phyloP scores from a whole-genome alignment of 2,113 vertebrate genomes.

The Nicator chloris region DNA sequence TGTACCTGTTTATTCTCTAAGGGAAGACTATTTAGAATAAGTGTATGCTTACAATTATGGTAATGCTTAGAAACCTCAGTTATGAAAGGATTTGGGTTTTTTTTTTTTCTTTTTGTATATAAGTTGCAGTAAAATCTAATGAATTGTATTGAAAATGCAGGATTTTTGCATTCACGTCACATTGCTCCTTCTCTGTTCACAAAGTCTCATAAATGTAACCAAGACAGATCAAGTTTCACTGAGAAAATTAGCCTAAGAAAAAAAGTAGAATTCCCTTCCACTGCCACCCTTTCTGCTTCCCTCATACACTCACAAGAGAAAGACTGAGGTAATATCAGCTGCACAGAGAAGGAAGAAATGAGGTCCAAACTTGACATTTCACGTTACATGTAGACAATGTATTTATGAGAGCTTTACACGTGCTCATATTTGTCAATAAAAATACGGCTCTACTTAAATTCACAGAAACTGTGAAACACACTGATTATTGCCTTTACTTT shows the following conservation, averaged over 20 bases:
- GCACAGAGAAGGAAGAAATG: background rate
- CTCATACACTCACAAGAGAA: background rate
- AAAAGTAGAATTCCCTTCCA: slow-evolving; percentile 26
- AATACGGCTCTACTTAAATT: slow-evolving; percentile 42
- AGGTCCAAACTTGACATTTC: background rate
- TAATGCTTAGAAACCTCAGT: background rate
- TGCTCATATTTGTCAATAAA: background rate
- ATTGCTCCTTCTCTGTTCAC: slow-evolving; percentile 33
- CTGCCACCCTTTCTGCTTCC: background rate
- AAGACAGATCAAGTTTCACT: slow-evolving; percentile 43
- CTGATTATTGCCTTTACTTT: slow-evolving; percentile 25
- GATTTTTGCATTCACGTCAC: slow-evolving; percentile 56
- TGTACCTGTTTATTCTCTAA: slow-evolving; percentile 35
- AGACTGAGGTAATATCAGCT: background rate
- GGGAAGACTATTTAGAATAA: slow-evolving; percentile 24
- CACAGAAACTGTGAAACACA: background rate
- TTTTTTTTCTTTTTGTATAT: background rate
- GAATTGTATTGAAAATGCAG: slow-evolving; percentile 64
- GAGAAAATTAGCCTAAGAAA: slow-evolving; percentile 60
- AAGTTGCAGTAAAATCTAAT: slow-evolving; percentile 61
- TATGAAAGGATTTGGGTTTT: background rate
- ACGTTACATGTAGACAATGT: background rate
- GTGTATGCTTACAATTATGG: slow-evolving; percentile 23
- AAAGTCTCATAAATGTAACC: slow-evolving; percentile 46
- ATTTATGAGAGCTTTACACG: background rate